A percentile compares a stretch with the other conserved stretches of the same genome.
phyloP scores from a whole-genome alignment of 53 echinoderm and acorn worm genomes.

The Mesocentrotus franciscanus region DNA sequence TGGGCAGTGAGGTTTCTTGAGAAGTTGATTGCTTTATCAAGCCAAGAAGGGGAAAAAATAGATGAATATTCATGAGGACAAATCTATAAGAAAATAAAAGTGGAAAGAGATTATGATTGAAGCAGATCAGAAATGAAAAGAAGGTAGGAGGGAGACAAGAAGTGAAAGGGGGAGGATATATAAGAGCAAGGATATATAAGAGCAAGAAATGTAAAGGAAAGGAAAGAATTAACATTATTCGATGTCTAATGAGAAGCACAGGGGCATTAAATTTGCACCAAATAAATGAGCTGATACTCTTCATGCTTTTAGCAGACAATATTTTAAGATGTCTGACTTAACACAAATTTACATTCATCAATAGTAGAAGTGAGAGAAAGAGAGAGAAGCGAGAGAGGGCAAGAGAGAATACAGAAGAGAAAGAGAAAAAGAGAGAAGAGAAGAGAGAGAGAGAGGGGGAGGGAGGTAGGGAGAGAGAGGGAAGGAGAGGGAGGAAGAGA shows the following conservation, averaged over 20 bases:
- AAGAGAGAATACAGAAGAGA: neutral
- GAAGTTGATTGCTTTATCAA: conserved; percentile 43
- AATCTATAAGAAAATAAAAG: neutral
- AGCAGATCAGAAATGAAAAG: neutral
- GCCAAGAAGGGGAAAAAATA: neutral
- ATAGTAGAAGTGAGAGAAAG: neutral
- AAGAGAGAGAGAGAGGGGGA: neutral
- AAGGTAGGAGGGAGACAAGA: neutral
- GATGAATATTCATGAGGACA: conserved; percentile 20
- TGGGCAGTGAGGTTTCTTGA: conserved; percentile 9
- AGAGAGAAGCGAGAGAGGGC: neutral
- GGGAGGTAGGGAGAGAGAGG: neutral
- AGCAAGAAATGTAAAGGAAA: neutral
- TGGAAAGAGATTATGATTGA: neutral
- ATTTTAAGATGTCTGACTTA: neutral
- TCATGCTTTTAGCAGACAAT: neutral
- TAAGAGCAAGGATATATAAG: neutral
- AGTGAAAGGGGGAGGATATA: neutral
- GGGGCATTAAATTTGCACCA: no score
- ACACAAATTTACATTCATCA: neutral
- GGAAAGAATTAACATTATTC: neutral
- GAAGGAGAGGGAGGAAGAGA: neutral
- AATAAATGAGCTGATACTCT: no score
- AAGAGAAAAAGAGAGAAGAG: neutral
- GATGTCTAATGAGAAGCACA: no score